These are phyloP conservation scores for Macropus fuliginosus DNA, from an alignment of 2,797 vertebrate genomes.

Conservation along the genomic window DNA sequence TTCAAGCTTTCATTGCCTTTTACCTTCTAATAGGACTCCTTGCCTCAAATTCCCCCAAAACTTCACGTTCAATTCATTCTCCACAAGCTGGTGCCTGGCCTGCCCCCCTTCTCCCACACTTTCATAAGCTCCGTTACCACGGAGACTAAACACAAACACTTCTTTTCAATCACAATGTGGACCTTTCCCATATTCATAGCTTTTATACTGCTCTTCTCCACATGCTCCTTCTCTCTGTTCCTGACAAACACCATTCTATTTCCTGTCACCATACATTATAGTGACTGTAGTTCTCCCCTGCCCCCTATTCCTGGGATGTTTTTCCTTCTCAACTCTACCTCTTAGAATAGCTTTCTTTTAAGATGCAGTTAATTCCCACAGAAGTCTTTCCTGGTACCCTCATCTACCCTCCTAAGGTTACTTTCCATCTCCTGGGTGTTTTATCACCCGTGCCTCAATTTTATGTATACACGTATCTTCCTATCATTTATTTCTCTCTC, in stretches of 20 bases:
- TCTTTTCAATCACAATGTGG: not conserved
- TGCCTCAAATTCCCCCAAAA: not conserved
- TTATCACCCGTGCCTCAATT: not conserved
- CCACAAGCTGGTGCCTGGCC: not conserved
- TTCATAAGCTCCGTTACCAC: not conserved
- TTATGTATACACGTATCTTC: not conserved
- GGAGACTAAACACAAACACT: not conserved
- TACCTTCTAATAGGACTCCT: not conserved
- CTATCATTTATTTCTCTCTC: not conserved
- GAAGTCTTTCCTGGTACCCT: not conserved
- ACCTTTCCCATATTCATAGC: not conserved
- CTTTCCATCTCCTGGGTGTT: not conserved
- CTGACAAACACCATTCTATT: not conserved
- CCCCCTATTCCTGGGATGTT: not conserved
- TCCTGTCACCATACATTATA: not conserved
- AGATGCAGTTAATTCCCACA: not conserved
- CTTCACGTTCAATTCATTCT: not conserved
- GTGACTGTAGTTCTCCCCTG: not conserved
- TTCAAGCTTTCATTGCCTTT: not conserved
- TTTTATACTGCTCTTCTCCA: not conserved
- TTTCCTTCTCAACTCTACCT: not conserved
- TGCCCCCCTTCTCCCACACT: accelerated
- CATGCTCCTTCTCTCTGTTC: not conserved
- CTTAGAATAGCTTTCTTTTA: not conserved
- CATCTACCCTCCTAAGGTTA: not conserved